Base-by-base conservation (phyloP, 2,888 invertebrate genomes). In the Antheraea yamamai region DNA sequence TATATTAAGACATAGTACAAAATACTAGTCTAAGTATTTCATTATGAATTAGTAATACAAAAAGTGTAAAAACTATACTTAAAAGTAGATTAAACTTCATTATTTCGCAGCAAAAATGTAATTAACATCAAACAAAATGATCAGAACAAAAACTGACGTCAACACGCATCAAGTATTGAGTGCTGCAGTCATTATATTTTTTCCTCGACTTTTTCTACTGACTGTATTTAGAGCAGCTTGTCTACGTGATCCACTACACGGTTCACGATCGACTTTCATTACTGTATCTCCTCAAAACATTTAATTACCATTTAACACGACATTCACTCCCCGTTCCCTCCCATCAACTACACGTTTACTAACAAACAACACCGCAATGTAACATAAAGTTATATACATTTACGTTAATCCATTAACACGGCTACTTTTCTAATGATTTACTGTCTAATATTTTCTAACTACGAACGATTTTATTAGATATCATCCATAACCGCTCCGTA, bases 21-120 rank as follows among this genome's bases (percentile, higher is more conserved):
- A 71, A 47, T 61, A 61, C n/a, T 23, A 71, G 18, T 20, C 47
- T 47, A 47, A 71, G 23, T 20, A 39, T 71, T 71, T 20, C 10
- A 47, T 71, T 71, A 71, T 47, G 30, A 26, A 30, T 66, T 20
- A 66, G 64, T 66, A 30, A 16, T 26, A 66, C 26, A 30, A 16
- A 30, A 66, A 66, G 64, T 47, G 23, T 71, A 71, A 71, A 71
- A 71, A 71, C 39, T 71, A 20, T 47, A 51, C n/a, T 71, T 47
- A 71, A 71, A 39, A 51, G 51, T 51, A 71, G 71, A 71, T 73
- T 73, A 72, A 12, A 73, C 51, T 58, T 73, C 55, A 73, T 73
- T 73, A 26, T 55, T 52, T 73, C 51, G 55, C 39, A 2, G 73
- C 51, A 58, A 58, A 39, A 70, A 70, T 39, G 64, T 30, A 66